phyloP scores from a whole-genome alignment of 2,888 invertebrate species.

The Lithophane ornitopus region DNA sequence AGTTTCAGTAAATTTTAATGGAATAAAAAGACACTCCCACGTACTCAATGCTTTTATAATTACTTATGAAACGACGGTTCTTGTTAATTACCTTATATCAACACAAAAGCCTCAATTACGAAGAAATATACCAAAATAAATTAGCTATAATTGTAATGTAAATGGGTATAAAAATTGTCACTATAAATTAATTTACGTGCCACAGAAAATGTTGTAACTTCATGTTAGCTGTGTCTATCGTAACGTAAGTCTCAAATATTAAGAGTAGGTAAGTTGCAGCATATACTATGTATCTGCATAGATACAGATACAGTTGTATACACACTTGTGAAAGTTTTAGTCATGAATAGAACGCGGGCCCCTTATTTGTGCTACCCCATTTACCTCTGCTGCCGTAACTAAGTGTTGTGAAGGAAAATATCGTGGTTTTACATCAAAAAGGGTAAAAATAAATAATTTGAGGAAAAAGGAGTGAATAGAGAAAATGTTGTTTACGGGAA shows the following conservation, averaged over 20 bases:
- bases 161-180: not conserved
- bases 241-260: not conserved
- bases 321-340: constrained; percentile 32
- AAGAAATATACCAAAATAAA: not conserved
- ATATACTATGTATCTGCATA: not conserved
- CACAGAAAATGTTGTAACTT: not conserved
- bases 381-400: constrained; percentile 27
- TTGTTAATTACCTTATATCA: constrained; percentile 3
- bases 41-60: constrained; percentile 4
- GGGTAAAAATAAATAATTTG: constrained; percentile 28
- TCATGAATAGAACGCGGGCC: constrained; percentile 25
- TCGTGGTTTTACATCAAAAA: constrained; percentile 30
- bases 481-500: constrained; percentile 10
- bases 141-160: not conserved
- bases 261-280: not conserved
- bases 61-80: constrained; percentile 3
- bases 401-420: constrained; percentile 38
- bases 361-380: constrained; percentile 43
- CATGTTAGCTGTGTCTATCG: not conserved
- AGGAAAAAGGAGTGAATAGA: constrained; percentile 29
- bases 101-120: not conserved
- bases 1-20: not conserved
- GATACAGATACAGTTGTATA: constrained; percentile 6
- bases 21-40: constrained; percentile 11
- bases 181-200: not conserved